phyloP scores from a whole-genome alignment of 2,113 vertebrate species.

The Spermophilus dauricus region DNA sequence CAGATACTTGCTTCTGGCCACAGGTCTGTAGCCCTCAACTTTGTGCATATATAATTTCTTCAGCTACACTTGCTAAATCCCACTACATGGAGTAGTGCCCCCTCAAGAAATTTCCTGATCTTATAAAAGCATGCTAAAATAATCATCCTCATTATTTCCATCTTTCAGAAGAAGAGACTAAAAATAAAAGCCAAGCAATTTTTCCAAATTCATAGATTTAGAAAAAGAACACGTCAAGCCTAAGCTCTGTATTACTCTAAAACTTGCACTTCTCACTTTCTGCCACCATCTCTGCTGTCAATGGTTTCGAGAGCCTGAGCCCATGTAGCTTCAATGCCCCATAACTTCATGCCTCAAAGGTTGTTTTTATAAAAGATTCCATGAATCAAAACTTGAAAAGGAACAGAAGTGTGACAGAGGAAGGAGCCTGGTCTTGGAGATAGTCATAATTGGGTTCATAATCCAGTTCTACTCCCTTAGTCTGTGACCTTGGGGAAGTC shows the following conservation, averaged over 20 bases:
- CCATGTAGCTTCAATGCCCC: neutral
- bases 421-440: neutral
- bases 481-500: neutral
- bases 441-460: neutral
- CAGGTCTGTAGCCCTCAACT: neutral
- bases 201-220: neutral
- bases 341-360: neutral
- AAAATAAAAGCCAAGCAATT: neutral
- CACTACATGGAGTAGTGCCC: neutral
- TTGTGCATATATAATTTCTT: neutral
- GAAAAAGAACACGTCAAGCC: neutral
- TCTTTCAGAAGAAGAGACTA: neutral
- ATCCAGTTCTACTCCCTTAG: neutral
- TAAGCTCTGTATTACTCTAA: neutral
- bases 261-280: neutral
- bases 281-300: too few relatives aligned
- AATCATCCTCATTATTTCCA: neutral
- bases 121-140: conserved; percentile 11
- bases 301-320: neutral
- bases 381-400: neutral
- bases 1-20: neutral
- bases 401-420: neutral
- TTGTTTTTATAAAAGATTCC: neutral
- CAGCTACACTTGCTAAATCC: neutral
- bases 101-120: neutral